Evolutionary conservation across 2,113 vertebrate species (phyloP), one percentile per base, ranked within the genome.

Genomic region (Callochromis pleurospilus): DNA sequence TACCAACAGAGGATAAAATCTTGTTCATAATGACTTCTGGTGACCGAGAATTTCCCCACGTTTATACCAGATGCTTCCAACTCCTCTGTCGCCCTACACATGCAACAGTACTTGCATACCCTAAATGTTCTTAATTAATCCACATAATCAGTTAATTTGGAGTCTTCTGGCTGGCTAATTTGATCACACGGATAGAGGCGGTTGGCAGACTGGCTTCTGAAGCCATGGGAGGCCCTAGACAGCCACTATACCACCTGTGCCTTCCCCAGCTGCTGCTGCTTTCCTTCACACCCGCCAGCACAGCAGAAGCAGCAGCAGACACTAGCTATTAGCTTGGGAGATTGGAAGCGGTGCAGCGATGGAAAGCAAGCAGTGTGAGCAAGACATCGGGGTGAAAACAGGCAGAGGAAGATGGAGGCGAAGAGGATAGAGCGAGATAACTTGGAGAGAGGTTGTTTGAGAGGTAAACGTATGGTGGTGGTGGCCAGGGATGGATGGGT

Each of bases 41-140:
- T 77, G 53, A 84, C 36, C n/a, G 13, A 60, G 17, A 83, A 49
- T 84, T 55, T 77, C 24, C 38, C 11, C 58, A 60, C 21, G 14
- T 15, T 40, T 56, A 62, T 36, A 84, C 19, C 82, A 89, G 75
- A 80, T 75, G 79, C 47, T n/a, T 29, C 73, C 73, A 51, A 6
- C 26, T 51, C 73, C 26, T 77, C 73, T 51, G 1, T 5, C 5
- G 10, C 0, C 40, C 11, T 40, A 65, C 14, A 75, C 55, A 75
- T 53, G 49, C 55, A 86, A 81, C 11, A 17, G 47, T 29, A 81
- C 85, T 86, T 81, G n/a, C 17, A 13, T 13, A 9, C 82, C 26
- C 6, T 17, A 33, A 86, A 5, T 82, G 31, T 75, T 86, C 49
- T 56, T 88, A 90, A 91, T 93, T 86, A 89, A 91, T 85, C 90